Base-by-base conservation (phyloP, 1,140 invertebrate species). In the Asobara japonica region DNA sequence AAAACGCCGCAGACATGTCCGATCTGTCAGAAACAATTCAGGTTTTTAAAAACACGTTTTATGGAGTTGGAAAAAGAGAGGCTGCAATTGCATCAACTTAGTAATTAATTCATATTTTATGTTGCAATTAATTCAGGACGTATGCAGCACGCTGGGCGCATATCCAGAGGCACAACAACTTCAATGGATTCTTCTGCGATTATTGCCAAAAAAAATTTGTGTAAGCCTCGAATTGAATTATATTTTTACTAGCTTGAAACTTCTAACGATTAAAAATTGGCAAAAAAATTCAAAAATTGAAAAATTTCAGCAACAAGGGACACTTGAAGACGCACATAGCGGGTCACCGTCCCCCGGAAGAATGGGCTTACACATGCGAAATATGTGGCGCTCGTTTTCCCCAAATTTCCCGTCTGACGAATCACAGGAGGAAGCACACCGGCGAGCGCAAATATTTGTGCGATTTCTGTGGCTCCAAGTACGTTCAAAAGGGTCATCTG, bases 371-470 rank as follows among this genome's bases (percentile, higher is more conserved):
- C 36, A 25, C 16, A 8, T 85, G 83, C 64, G 73, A 76, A 51
- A 71, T 76, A n/a, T 85, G 82, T 66, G 78, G 80, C 38, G 81
- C 82, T 71, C 74, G 71, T 20, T 85, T 84, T 73, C 71, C 75
- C n/a, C 78, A 76, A 16, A 73, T 71, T 10, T 77, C 76, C 69
- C 77, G 76, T 30, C 64, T 83, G 16, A 76, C 74, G 3, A 70
- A 75, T 16, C 81, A 84, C 64, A 67, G 90, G 65, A 77, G 91
- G 61, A 90, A 91, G 56, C 91, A 92, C 75, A 92, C 90, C 67
- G 92, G 91, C 10, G 91, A 92, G 75, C 91, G 92, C 74, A 92
- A 92, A 0, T 93, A 91, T 79, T 83, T 86, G 4, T 80, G 79
- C 72, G 78, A 79, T 51, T 65, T 81, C 13, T 81, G 79, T 65